Conservation (phyloP, 2,797 vertebrate genomes). For the Adrianichthys oophorus region DNA sequence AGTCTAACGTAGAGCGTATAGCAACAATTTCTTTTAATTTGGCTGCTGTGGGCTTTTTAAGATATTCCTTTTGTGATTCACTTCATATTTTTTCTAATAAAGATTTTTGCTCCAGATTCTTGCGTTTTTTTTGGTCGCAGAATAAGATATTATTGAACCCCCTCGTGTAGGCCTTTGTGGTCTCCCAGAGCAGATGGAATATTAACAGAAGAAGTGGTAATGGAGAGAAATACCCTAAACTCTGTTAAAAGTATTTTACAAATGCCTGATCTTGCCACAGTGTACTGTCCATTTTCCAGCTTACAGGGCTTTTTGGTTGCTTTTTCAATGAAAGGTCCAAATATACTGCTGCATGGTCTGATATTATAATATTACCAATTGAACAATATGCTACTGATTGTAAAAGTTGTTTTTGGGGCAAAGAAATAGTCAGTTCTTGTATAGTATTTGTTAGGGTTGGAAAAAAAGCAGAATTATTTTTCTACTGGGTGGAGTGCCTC, state of each 20-base stretch:
- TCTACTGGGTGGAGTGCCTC: not conserved
- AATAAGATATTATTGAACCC: not conserved
- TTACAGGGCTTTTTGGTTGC: not conserved
- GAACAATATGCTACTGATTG: not conserved
- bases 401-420: not conserved
- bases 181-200: not conserved
- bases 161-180: not conserved
- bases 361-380: not conserved
- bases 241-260: slow-evolving; percentile 7
- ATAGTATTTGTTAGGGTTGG: not conserved
- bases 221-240: not conserved
- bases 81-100: not conserved
- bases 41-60: slow-evolving; percentile 4
- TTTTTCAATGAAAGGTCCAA: not conserved
- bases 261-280: slow-evolving; percentile 8
- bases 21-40: not conserved
- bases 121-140: not conserved
- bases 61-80: not conserved
- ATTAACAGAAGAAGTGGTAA: not conserved
- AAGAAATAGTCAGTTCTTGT: not conserved
- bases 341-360: not conserved
- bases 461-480: not conserved
- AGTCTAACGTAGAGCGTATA: not conserved
- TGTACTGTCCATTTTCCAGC: slow-evolving; percentile 2
- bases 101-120: not conserved